Evolutionary conservation across 2,113 vertebrate genomes (phyloP).

Genomic region (Engystomops pustulosus): DNA sequence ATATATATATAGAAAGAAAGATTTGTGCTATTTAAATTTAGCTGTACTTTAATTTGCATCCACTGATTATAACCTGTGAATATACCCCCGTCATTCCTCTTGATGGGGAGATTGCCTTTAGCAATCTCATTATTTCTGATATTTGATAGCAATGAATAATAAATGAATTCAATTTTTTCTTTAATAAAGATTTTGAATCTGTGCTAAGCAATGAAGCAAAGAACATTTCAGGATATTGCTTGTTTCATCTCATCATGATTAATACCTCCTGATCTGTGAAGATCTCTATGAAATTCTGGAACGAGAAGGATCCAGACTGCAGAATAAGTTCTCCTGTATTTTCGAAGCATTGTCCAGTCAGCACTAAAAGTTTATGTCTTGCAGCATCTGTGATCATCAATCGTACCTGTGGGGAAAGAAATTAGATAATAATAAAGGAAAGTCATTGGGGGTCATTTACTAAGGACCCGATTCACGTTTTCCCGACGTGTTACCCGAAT

Average conservation of each 20-base stretch:
- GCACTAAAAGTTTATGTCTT: slow-evolving; percentile 91
- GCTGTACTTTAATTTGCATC: no score
- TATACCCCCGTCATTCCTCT: neutral
- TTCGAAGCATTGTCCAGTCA: slow-evolving; percentile 93
- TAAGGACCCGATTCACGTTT: no score
- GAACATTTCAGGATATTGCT: slow-evolving; percentile 5
- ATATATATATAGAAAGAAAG: no score
- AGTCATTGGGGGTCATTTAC: no score
- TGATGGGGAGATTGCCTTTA: neutral
- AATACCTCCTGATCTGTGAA: slow-evolving; percentile 96
- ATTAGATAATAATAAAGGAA: no score
- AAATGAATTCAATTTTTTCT: neutral
- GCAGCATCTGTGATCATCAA: slow-evolving; percentile 94
- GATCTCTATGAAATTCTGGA: slow-evolving; percentile 96
- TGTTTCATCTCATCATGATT: neutral
- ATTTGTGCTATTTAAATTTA: no score
- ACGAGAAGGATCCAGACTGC: slow-evolving; percentile 94
- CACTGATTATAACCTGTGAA: neutral
- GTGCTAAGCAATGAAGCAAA: slow-evolving; percentile 18
- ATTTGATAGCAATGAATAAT: neutral
- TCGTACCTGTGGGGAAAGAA: slow-evolving; percentile 85
- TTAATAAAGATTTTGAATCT: neutral
- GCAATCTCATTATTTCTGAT: neutral
- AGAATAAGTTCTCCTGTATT: slow-evolving; percentile 95
- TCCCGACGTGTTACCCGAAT: no score